Percentiles rank a stretch among this genome's conserved stretches.
These are phyloP conservation scores for Musca vetustissima DNA, from an alignment of 1,140 invertebrate genomes.

Conservation along the genomic window DNA sequence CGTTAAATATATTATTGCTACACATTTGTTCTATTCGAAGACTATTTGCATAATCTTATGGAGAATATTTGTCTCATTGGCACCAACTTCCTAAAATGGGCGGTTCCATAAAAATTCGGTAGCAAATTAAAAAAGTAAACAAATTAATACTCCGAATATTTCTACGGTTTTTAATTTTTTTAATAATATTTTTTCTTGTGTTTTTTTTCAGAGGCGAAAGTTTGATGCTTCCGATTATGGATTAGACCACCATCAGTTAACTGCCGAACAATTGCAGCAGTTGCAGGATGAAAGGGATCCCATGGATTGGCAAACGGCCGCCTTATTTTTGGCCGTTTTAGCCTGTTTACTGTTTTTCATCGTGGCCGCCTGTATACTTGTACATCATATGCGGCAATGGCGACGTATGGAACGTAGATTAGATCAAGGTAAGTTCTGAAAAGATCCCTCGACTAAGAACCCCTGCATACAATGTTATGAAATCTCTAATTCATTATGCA, in stretches of 20 bases:
- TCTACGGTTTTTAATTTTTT: background rate
- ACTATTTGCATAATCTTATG: no score
- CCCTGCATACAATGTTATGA: background rate
- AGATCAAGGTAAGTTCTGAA: constrained; percentile 57
- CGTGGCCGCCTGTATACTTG: constrained; percentile 64
- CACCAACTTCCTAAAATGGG: no score
- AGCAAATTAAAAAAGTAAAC: no score
- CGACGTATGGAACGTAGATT: constrained; percentile 61
- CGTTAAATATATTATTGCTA: no score
- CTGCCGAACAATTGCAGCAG: constrained; percentile 49
- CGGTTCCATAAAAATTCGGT: no score
- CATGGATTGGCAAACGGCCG: constrained; percentile 64
- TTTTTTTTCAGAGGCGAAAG: constrained; percentile 45
- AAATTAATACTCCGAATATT: background rate
- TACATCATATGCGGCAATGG: constrained; percentile 67
- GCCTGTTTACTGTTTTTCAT: constrained; percentile 68
- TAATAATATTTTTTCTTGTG: background rate
- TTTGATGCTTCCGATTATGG: constrained; percentile 30
- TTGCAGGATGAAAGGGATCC: constrained; percentile 45
- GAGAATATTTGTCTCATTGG: no score
- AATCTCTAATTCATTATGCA: constrained; percentile 17
- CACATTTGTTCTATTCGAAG: no score
- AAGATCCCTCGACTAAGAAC: background rate
- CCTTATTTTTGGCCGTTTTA: constrained; percentile 62
- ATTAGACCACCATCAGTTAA: constrained; percentile 39